These are phyloP conservation scores for Pelmatolapia mariae DNA, from an alignment of 2,113 vertebrate species.

Conservation along the genomic window DNA sequence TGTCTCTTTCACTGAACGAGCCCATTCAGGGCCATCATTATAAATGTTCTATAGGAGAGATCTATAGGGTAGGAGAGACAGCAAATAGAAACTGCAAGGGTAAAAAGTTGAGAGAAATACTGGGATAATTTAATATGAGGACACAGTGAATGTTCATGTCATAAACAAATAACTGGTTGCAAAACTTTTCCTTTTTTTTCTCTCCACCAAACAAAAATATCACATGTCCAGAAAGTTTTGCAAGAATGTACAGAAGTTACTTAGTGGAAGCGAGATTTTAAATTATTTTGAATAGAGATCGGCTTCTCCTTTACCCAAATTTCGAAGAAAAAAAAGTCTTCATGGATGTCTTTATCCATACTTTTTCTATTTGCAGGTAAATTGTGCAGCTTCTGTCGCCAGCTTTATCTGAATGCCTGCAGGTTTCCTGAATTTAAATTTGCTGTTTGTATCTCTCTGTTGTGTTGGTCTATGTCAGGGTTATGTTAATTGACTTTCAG, in stretches of 20 bases:
- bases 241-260: conserved; percentile 5
- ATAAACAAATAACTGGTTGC: neutral
- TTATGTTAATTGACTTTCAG: conserved; percentile 77
- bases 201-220: neutral
- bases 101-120: neutral
- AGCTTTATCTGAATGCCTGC: conserved; percentile 73
- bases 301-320: conserved; percentile 4
- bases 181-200: neutral
- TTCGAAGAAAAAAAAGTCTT: neutral
- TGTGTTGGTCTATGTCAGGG: conserved; percentile 62
- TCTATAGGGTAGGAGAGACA: neutral
- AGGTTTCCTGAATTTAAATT: conserved; percentile 71
- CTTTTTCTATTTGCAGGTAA: conserved; percentile 69
- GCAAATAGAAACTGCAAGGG: neutral
- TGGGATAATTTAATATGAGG: neutral
- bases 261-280: conserved; percentile 15
- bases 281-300: conserved; percentile 40
- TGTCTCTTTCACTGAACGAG: conserved; percentile 17
- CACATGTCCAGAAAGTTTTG: conserved; percentile 24
- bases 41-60: neutral
- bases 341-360: conserved; percentile 49
- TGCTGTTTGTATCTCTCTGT: conserved; percentile 66
- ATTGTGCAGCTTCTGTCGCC: conserved; percentile 57
- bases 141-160: neutral
- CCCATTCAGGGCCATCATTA: conserved; percentile 12